Evolutionary conservation across 2,888 invertebrate genomes (phyloP), one percentile per base, ranked within the genome.

Genomic region (Drosophila birchii): DNA sequence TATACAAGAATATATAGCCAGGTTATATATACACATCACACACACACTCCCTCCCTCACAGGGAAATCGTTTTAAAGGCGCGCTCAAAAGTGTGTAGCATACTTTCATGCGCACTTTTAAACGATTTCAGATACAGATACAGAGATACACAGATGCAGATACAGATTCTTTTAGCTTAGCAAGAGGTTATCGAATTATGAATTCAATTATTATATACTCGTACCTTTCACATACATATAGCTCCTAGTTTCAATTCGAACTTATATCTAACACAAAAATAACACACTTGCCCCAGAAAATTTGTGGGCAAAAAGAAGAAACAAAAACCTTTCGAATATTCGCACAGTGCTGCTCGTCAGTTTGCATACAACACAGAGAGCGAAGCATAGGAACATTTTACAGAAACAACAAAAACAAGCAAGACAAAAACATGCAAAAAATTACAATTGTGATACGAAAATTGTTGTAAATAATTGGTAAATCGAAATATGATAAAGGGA

Each of bases 381-480:
- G 60, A 34, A 61, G 60, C 60, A 55, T 61, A 61, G 55, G 60
- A 61, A 61, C 41, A 60, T 61, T 61, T 61, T 55, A 43, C 51
- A 45, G 49, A 29, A 69, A 58, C 38, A 26, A 29, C 11, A 20
- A 59, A 66, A 75, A 75, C 57, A 74, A 64, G 60, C 60, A 78
- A 78, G 53, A 72, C 63, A 56, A 79, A 79, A 60, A 60, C 55
- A 77, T 62, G 56, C 43, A 62, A 77, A 77, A 77, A 54, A 75
- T 68, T 69, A 85, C 79, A 84, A 84, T 84, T 86, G 86, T 86
- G 87, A 85, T 81, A 85, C 82, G 72, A 85, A 85, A 85, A 87
- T 85, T 82, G 84, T 87, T 86, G 82, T 85, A 86, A 86, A 85
- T 87, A 87, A 86, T 86, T 86, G 85, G 87, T 79, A 83, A 84